Conservation (phyloP, 2,888 invertebrate species). For the Coelinius sp. region DNA sequence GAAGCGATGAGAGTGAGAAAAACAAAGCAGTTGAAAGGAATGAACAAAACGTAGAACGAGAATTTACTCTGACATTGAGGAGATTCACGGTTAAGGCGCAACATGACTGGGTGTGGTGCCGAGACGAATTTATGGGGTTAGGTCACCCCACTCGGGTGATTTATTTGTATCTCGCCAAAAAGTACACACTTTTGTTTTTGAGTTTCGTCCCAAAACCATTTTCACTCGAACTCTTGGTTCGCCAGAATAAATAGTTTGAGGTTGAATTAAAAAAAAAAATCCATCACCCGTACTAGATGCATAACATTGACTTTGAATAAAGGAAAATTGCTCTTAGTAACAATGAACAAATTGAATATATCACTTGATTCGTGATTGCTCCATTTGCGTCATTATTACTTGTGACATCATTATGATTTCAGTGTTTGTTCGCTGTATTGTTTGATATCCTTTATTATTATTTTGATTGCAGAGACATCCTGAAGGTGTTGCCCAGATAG, state of each 20-base stretch:
- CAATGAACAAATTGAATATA: slow-evolving; percentile 4
- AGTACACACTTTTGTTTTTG: slow-evolving; percentile 14
- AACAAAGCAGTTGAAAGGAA: slow-evolving; percentile 32
- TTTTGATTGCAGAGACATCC: slow-evolving; percentile 80
- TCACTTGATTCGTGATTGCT: slow-evolving; percentile 27
- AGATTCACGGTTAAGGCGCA: slow-evolving; percentile 56
- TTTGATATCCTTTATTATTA: neutral
- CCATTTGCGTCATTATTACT: slow-evolving; percentile 8
- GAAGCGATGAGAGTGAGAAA: slow-evolving; percentile 20
- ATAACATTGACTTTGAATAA: slow-evolving; percentile 5
- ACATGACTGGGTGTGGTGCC: slow-evolving; percentile 58
- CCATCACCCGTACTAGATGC: slow-evolving; percentile 21
- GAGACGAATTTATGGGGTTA: slow-evolving; percentile 61
- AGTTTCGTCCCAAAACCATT: slow-evolving; percentile 4
- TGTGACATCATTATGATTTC: slow-evolving; percentile 1
- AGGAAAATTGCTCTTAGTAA: slow-evolving; percentile 24
- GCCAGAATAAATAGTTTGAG: slow-evolving; percentile 15
- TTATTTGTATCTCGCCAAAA: slow-evolving; percentile 49
- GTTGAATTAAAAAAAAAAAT: neutral
- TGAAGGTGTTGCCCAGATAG: slow-evolving; percentile 94
- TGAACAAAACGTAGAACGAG: slow-evolving; percentile 21
- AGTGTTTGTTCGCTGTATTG: slow-evolving; percentile 10
- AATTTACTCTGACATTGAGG: slow-evolving; percentile 58
- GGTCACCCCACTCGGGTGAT: slow-evolving; percentile 56
- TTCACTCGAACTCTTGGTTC: slow-evolving; percentile 16